A percentile compares a stretch with the other conserved stretches of the same genome.
These are phyloP conservation scores for Gisinianus flammeolus DNA, from an alignment of 2,888 invertebrate species.

Conservation along the genomic window DNA sequence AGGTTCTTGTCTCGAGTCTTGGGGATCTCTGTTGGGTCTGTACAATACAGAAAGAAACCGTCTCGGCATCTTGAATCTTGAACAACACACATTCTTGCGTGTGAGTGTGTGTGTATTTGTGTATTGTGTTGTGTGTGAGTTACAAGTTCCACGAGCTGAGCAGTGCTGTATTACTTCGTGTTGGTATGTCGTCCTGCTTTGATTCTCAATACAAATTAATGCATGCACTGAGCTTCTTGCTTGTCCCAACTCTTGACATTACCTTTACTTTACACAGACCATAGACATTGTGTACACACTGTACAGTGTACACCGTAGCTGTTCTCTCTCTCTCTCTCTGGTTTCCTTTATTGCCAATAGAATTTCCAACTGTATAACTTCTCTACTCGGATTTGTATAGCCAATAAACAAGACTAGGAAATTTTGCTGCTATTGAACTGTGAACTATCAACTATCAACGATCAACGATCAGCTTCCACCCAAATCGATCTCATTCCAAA, in stretches of 20 bases:
- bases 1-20: neutral
- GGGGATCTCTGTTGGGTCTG: neutral
- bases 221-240: too few relatives aligned
- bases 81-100: conserved; percentile 36
- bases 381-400: neutral
- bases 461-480: too few relatives aligned
- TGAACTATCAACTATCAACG: neutral
- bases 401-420: neutral
- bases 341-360: too few relatives aligned
- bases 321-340: conserved; percentile 5
- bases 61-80: neutral
- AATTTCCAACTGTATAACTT: too few relatives aligned
- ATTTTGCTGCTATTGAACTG: neutral
- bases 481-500: too few relatives aligned
- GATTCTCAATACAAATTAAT: conserved; percentile 37
- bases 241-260: too few relatives aligned
- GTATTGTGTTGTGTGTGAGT: too few relatives aligned
- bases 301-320: too few relatives aligned
- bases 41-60: neutral
- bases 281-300: too few relatives aligned
- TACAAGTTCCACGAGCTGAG: conserved; percentile 40
- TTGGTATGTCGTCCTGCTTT: conserved; percentile 32
- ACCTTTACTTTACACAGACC: too few relatives aligned
- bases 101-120: too few relatives aligned
- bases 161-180: conserved; percentile 24